Evolutionary conservation across 2,888 invertebrate species (phyloP), one percentile per base, ranked within the genome.

Genomic region (Eubasilissa splendida): DNA sequence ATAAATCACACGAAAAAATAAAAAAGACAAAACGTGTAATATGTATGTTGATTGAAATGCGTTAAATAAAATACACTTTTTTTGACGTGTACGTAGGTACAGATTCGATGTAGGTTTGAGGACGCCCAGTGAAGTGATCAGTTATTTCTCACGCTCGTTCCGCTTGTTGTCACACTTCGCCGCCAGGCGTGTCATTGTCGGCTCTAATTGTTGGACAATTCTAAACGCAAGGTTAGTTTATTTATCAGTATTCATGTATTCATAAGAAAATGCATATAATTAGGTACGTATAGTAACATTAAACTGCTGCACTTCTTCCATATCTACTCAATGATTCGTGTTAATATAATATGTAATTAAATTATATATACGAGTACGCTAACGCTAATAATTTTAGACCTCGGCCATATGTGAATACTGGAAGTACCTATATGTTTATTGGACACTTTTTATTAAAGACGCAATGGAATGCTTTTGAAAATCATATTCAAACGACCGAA

Each of bases 121-220:
- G 2, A 7, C 42, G 42, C 42, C 42, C 1, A 42, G 7, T 42
- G 2, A 42, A 42, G 42, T 42, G 42, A 42, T 4, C 33, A 68
- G 52, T 52, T n/a, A 42, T 68, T 63, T 68, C 68, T 50, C 68
- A 68, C 68, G 68, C 8, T 50, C 68, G 68, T 68, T 68, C 68
- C 68, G 50, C n/a, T 68, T 50, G 52, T 68, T 68, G 12, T 50
- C 68, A 50, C n/a, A n/a, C 9, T 42, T 9, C 12, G 31, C 68
- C 66, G 50, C 68, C 68, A 52, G 68, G 68, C 68, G 68, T 68
- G 68, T 68, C 68, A 68, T 68, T 68, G 68, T 68, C 52, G 52
- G 50, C 7, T 14, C 50, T 68, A n/a, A 68, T 68, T 42, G 5
- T 50, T n/a, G n/a, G 12, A n/a, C 63, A 63, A 12, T 52, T 50